Evolutionary conservation across 2,888 invertebrate genomes (phyloP), one percentile per base, ranked within the genome.

Genomic region (Syrista parreyssii): DNA sequence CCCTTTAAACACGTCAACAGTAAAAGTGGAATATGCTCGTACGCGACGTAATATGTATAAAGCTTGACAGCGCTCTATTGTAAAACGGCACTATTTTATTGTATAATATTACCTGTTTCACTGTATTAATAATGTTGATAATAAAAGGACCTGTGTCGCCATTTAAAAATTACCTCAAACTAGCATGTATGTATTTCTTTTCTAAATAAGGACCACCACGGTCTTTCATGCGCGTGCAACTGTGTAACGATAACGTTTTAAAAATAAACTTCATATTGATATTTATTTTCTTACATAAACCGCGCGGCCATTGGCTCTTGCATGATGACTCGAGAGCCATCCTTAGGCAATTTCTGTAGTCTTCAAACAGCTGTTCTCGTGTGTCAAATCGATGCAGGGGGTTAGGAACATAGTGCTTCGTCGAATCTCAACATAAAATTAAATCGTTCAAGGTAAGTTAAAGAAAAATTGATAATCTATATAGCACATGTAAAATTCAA

Each of bases 71-170:
- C 84, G 82, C 81, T 83, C 82, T 84, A 85, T 78, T 87, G 83
- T 88, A 85, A 86, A 88, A 89, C 86, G 88, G 86, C 88, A 88
- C 89, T 89, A 90, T 87, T 89, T 88, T 87, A 87, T 82, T 90
- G 88, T 90, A 89, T 88, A 83, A 88, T 88, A 88, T 81, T 87
- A 86, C 84, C 85, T 88, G 86, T 89, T 89, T 88, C 85, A 85
- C 85, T 89, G 88, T 90, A 89, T 87, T 86, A 87, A 89, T 87
- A 86, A 89, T 88, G 88, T 90, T 89, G 84, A 89, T 90, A 88
- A 90, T 88, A 89, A 89, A 87, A 84, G 68, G 79, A 80, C 78
- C 68, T 78, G 33, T 75, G 78, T 78, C 78, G 72, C 40, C 40
- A 73, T 36, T 75, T 23, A 74, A 71, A 32, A 71, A 71, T 32